phyloP scores from a whole-genome alignment of 2,797 vertebrate species.

The Crocidura indochinensis region DNA sequence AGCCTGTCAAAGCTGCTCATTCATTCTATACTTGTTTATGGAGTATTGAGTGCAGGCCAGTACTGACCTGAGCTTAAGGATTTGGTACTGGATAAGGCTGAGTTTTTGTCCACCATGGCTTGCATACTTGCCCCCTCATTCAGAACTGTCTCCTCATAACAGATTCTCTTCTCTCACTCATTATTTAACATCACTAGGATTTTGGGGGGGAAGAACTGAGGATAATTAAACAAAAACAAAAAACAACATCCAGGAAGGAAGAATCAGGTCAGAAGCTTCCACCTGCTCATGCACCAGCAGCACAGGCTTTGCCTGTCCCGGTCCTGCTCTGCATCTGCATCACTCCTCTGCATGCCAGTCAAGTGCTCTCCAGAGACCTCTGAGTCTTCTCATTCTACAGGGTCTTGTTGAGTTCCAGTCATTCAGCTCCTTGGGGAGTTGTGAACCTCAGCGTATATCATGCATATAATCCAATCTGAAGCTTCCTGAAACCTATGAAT shows the following conservation, averaged over 20 bases:
- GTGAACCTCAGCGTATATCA: not conserved
- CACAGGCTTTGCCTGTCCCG: not conserved
- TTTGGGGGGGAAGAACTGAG: not conserved
- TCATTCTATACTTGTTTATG: not conserved
- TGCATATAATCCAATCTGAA: not conserved
- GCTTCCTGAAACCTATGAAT: not conserved
- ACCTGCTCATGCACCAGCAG: not conserved
- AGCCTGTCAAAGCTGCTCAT: not conserved
- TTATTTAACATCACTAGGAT: not conserved
- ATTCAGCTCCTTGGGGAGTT: not conserved
- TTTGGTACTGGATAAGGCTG: not conserved
- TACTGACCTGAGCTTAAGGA: not conserved
- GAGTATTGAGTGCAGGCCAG: not conserved
- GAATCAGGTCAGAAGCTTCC: not conserved
- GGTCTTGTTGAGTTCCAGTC: not conserved
- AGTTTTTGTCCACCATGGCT: not conserved
- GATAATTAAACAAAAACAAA: not conserved
- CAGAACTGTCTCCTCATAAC: not conserved
- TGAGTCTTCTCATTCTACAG: not conserved
- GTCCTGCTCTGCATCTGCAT: too few species aligned
- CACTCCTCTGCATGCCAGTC: too few species aligned
- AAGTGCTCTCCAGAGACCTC: not conserved
- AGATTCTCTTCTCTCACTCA: not conserved
- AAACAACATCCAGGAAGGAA: not conserved
- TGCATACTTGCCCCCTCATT: fast-evolving